phyloP scores from a whole-genome alignment of 1,140 invertebrate genomes.

The Epicauta chinensis region DNA sequence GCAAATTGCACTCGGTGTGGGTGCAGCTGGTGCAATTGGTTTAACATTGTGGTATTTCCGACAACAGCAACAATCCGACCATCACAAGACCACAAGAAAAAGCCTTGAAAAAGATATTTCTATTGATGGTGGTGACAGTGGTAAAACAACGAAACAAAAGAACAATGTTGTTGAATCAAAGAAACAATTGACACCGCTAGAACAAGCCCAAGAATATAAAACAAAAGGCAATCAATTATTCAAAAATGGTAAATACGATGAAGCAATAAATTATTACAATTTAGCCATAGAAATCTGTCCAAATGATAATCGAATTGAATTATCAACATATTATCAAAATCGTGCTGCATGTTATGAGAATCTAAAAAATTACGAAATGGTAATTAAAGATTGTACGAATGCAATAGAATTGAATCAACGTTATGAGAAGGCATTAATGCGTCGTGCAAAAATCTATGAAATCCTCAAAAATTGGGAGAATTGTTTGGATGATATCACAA shows the following conservation, averaged over 20 bases:
- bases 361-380: conserved; percentile 76
- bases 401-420: conserved; percentile 80
- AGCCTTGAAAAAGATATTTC: conserved; percentile 27
- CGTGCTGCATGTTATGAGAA: conserved; percentile 92
- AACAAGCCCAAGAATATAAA: conserved; percentile 71
- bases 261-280: conserved; percentile 83
- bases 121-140: conserved; percentile 45
- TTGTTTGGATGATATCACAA: conserved; percentile 86
- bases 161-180: conserved; percentile 42
- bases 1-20: conserved; percentile 66
- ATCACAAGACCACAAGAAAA: conserved; percentile 33
- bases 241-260: conserved; percentile 76
- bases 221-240: conserved; percentile 84
- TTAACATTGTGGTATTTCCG: conserved; percentile 72
- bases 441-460: conserved; percentile 80
- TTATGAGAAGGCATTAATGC: conserved; percentile 82
- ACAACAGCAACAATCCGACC: conserved; percentile 28
- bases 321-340: conserved; percentile 93
- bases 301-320: conserved; percentile 58
- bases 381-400: conserved; percentile 79
- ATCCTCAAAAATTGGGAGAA: conserved; percentile 67
- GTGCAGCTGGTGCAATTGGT: conserved; percentile 73
- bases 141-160: conserved; percentile 37
- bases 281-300: conserved; percentile 84
- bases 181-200: conserved; percentile 48